Evolutionary conservation across 2,113 vertebrate species (phyloP).

Genomic region (Pogona vitticeps): DNA sequence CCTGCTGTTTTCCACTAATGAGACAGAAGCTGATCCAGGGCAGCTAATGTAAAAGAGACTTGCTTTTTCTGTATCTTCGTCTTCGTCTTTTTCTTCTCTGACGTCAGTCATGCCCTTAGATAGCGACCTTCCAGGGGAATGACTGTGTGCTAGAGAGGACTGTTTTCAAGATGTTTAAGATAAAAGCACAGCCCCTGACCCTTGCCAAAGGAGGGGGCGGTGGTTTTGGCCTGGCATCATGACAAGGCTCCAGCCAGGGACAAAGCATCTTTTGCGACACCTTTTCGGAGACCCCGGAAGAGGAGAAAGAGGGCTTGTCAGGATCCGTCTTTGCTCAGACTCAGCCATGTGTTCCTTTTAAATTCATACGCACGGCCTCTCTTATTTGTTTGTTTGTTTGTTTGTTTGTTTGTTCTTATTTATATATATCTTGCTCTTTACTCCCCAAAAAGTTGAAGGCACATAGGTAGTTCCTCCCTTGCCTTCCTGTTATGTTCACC

Average conservation of each 20-base stretch:
- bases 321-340: too few species aligned
- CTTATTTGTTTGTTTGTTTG: too few species aligned
- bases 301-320: background rate
- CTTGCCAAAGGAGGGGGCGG: background rate
- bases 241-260: background rate
- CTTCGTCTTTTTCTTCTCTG: background rate
- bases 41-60: background rate
- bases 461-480: background rate
- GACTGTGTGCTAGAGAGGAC: background rate
- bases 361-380: background rate
- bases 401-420: background rate
- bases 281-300: background rate
- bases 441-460: background rate
- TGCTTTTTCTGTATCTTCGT: too few species aligned
- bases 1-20: background rate
- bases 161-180: background rate
- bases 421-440: background rate
- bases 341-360: background rate
- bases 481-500: background rate
- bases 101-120: constrained; percentile 12
- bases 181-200: background rate
- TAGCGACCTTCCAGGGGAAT: background rate
- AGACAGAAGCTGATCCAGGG: background rate
- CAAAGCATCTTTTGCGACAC: background rate
- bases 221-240: background rate